Evolutionary conservation across 1,140 invertebrate genomes (phyloP).

Genomic region (Lordiphosa stackelbergi): DNA sequence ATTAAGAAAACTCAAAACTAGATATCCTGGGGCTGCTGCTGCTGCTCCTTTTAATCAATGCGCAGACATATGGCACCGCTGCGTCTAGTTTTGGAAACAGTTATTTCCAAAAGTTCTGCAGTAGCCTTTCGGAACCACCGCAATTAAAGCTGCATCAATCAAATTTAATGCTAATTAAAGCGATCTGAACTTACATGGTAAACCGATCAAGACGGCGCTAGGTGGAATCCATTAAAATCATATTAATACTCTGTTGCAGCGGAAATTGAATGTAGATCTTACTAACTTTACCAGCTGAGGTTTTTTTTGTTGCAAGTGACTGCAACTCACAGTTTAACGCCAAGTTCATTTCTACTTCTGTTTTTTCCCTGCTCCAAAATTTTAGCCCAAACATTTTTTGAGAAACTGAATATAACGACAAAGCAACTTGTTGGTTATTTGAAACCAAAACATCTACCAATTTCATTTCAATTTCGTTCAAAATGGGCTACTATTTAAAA

Average conservation of each 20-base stretch:
- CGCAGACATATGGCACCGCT: conserved; percentile 8
- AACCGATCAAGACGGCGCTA: conserved; percentile 30
- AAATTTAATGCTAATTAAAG: conserved; percentile 40
- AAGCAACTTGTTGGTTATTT: no score
- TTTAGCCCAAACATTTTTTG: no score
- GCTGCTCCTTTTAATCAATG: neutral
- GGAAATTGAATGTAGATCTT: conserved; percentile 16
- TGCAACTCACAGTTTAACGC: no score
- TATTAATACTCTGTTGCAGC: conserved; percentile 27
- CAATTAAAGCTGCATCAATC: conserved; percentile 60
- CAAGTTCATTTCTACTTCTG: no score
- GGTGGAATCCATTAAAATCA: conserved; percentile 57
- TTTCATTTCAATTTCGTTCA: no score
- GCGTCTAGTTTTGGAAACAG: conserved; percentile 13
- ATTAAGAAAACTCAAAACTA: conserved; percentile 21
- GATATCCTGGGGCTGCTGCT: conserved; percentile 12
- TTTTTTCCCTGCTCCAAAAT: no score
- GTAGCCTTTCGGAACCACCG: conserved; percentile 27
- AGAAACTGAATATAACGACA: no score
- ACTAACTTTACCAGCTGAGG: neutral
- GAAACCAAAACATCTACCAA: no score
- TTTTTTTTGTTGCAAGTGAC: no score
- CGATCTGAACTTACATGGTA: conserved; percentile 32
- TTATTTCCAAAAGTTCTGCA: conserved; percentile 27
- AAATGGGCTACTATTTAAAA: no score